phyloP scores from a whole-genome alignment of 2,113 vertebrate species.

The Holacanthus passer region DNA sequence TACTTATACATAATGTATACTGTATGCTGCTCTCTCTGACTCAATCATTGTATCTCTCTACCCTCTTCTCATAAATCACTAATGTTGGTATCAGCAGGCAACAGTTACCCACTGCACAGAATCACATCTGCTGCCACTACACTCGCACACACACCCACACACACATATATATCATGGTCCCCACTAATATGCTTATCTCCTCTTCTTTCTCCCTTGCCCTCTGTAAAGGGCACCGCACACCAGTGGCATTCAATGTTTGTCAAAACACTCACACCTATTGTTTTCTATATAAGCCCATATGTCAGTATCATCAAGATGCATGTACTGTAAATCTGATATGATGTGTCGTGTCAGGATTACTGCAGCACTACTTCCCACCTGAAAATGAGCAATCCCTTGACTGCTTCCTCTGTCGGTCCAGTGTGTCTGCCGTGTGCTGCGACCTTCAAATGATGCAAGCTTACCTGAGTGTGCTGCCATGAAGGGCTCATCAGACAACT shows the following conservation, averaged over 20 bases:
- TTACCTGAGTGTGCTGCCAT: neutral
- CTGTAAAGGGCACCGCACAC: constrained; percentile 40
- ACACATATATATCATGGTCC: neutral
- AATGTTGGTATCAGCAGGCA: constrained; percentile 52
- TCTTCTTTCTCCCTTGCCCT: constrained; percentile 11
- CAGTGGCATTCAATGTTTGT: neutral
- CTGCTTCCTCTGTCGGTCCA: neutral
- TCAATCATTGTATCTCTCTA: constrained; percentile 25
- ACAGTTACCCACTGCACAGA: constrained; percentile 38
- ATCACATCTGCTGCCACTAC: constrained; percentile 2
- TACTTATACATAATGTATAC: constrained; percentile 26
- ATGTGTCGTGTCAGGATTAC: neutral
- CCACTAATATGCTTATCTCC: constrained; percentile 11
- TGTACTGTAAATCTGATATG: neutral
- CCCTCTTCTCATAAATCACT: constrained; percentile 57
- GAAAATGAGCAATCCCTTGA: neutral
- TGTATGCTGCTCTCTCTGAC: constrained; percentile 16
- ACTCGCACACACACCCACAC: neutral
- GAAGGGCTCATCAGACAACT: neutral
- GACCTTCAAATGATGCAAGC: neutral
- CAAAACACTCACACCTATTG: neutral
- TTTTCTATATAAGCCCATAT: neutral
- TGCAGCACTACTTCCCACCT: neutral
- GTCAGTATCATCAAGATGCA: neutral
- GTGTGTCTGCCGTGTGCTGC: fast-evolving